A percentile compares a stretch with the other conserved stretches of the same genome.
Conservation (phyloP, 2,888 invertebrate species). For the Pycnomerus fuliginosus region DNA sequence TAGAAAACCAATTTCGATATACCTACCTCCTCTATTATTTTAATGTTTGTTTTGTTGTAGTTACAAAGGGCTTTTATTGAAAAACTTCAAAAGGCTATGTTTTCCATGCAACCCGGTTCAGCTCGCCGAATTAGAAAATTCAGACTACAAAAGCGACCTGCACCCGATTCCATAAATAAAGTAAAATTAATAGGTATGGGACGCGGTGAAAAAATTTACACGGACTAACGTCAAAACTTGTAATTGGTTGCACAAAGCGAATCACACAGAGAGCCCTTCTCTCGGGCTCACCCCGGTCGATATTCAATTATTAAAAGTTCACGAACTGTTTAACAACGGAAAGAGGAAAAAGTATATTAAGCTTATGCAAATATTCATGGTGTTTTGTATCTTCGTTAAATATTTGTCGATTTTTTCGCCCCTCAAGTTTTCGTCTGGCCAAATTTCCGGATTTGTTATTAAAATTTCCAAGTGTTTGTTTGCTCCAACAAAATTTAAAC, state of each 20-base stretch:
- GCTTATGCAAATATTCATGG: constrained; percentile 28
- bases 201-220: constrained; percentile 29
- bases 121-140: constrained; percentile 42
- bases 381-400: constrained; percentile 22
- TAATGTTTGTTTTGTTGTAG: constrained; percentile 13
- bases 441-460: constrained; percentile 13
- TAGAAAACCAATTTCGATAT: constrained; percentile 8
- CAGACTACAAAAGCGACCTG: constrained; percentile 15
- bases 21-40: constrained; percentile 15
- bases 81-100: constrained; percentile 22
- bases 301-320: constrained; percentile 43
- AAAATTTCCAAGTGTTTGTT: constrained; percentile 18
- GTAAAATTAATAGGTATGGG: constrained; percentile 33
- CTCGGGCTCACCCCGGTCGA: constrained; percentile 30
- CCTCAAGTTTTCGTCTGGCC: too few species aligned
- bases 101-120: constrained; percentile 21
- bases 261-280: constrained; percentile 39
- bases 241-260: constrained; percentile 47
- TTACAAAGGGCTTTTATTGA: constrained; percentile 25
- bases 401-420: constrained; percentile 35
- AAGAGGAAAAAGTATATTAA: constrained; percentile 25
- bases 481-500: constrained; percentile 38
- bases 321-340: constrained; percentile 36
- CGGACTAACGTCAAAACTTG: constrained; percentile 40
- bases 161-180: constrained; percentile 29